Evolutionary conservation across 2,888 invertebrate species (phyloP).

Genomic region (Drosophila mimetica): DNA sequence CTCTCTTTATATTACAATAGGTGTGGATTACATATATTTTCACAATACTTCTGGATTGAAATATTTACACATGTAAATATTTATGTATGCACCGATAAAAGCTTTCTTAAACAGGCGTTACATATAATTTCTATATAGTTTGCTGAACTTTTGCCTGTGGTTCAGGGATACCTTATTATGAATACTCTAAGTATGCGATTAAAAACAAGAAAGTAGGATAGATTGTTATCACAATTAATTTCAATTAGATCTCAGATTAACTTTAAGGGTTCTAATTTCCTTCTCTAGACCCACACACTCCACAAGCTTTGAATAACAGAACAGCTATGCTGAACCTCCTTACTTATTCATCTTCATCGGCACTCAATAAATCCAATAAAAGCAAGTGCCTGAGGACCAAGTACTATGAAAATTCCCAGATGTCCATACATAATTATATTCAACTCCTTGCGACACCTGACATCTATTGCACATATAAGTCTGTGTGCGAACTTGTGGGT

Average conservation of each 20-base stretch:
- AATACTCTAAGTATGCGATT: too few relatives aligned
- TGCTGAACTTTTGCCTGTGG: neutral
- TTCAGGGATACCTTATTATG: neutral
- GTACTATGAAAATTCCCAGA: slow-evolving; percentile 11
- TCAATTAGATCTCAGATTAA: neutral
- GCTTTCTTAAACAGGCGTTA: slow-evolving; percentile 11
- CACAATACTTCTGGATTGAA: neutral
- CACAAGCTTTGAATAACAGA: neutral
- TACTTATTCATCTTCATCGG: slow-evolving; percentile 7
- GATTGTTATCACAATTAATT: neutral
- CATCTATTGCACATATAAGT: slow-evolving; percentile 9
- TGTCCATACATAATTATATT: slow-evolving; percentile 29
- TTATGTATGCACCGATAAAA: slow-evolving; percentile 31
- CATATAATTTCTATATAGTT: slow-evolving; percentile 10
- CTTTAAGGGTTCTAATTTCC: neutral
- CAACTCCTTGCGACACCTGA: slow-evolving; percentile 28
- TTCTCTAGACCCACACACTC: too few relatives aligned
- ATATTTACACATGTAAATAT: slow-evolving; percentile 24
- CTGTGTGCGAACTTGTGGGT: slow-evolving; percentile 11
- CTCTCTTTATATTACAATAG: neutral
- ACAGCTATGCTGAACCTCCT: neutral
- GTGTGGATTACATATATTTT: neutral
- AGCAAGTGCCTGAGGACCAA: slow-evolving; percentile 7
- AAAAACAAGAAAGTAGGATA: neutral
- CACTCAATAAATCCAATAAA: slow-evolving; percentile 30